phyloP scores from a whole-genome alignment of 35 echinoderm and acorn worm species.

The Apostichopus californicus region DNA sequence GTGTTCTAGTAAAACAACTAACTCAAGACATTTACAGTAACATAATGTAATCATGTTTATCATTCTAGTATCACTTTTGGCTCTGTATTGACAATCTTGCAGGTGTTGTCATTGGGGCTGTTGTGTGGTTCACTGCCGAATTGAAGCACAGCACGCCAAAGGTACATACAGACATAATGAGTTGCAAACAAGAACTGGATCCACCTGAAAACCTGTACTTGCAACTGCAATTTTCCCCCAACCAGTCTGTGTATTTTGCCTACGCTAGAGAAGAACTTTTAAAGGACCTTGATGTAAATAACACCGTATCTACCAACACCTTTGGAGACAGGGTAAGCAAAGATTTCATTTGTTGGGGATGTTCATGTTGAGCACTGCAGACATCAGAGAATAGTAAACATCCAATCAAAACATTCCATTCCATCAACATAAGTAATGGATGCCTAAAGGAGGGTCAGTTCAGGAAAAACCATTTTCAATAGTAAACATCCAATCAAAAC shows the following conservation, averaged over 20 bases:
- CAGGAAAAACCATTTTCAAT: no score
- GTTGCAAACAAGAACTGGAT: slow-evolving; percentile 30
- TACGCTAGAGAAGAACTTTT: slow-evolving; percentile 41
- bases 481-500: no score
- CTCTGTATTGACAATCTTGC: not conserved
- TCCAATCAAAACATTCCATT: no score
- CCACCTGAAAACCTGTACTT: slow-evolving; percentile 34
- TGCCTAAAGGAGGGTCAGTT: no score
- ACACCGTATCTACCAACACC: not conserved
- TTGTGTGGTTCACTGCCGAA: slow-evolving; percentile 64
- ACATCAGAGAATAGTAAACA: no score
- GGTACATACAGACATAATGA: not conserved
- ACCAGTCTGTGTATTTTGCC: slow-evolving; percentile 40
- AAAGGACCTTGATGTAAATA: not conserved
- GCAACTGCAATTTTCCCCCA: slow-evolving; percentile 10
- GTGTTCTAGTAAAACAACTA: no score
- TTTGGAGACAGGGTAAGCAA: slow-evolving; percentile 19
- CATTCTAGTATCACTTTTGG: no score
- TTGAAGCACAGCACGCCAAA: not conserved
- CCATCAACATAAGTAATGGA: no score
- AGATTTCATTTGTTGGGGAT: not conserved
- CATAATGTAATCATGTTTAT: no score
- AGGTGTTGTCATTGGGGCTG: slow-evolving; percentile 74
- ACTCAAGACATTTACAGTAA: no score
- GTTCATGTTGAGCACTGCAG: not conserved